Evolutionary conservation across 2,888 invertebrate species (phyloP).

Genomic region (Agrochola circellaris): DNA sequence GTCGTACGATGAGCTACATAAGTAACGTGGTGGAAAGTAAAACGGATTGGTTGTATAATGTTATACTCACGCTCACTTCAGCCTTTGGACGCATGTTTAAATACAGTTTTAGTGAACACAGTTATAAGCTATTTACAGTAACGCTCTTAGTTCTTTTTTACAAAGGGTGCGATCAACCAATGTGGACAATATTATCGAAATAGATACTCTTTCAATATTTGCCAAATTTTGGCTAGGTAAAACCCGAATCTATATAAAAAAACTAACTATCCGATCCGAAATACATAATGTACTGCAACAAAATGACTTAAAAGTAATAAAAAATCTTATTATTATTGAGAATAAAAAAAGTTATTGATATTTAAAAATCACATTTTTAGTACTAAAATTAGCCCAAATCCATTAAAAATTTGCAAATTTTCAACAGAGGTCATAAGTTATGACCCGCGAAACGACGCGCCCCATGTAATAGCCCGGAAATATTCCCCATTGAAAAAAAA

Average conservation of each 20-base stretch:
- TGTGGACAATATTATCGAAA: slow-evolving; percentile 37
- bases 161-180: slow-evolving; percentile 41
- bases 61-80: slow-evolving; percentile 93
- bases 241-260: background rate
- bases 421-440: too few relatives aligned
- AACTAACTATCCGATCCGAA: too few relatives aligned
- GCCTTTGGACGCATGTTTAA: slow-evolving; percentile 91
- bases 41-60: slow-evolving; percentile 70
- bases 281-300: too few relatives aligned
- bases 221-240: background rate
- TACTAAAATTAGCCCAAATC: too few relatives aligned
- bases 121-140: slow-evolving; percentile 85
- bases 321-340: too few relatives aligned
- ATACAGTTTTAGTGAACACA: slow-evolving; percentile 82
- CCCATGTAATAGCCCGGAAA: too few relatives aligned
- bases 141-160: slow-evolving; percentile 47
- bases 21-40: slow-evolving; percentile 60
- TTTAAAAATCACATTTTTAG: too few relatives aligned
- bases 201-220: background rate
- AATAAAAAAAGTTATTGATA: too few relatives aligned
- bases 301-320: too few relatives aligned
- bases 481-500: too few relatives aligned
- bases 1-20: slow-evolving; percentile 44
- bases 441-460: too few relatives aligned
- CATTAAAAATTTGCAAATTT: too few relatives aligned